These are phyloP conservation scores for Pecten maximus DNA, from an alignment of 2,888 invertebrate genomes.

Conservation along the genomic window DNA sequence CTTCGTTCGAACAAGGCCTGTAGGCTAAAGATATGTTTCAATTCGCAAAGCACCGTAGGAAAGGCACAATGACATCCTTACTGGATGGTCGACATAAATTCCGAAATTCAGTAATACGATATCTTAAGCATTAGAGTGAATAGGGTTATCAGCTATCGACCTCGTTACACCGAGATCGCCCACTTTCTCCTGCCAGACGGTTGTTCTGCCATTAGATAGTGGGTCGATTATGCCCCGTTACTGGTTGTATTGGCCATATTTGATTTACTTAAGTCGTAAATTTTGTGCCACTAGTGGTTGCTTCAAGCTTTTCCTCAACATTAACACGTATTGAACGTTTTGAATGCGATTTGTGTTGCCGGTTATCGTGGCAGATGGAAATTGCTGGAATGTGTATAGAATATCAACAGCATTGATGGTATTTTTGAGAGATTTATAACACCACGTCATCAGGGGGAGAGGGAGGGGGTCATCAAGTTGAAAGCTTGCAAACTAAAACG, in stretches of 20 bases:
- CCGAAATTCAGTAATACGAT: neutral
- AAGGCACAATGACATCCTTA: neutral
- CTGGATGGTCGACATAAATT: neutral
- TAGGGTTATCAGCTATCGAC: neutral
- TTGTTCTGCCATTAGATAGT: neutral
- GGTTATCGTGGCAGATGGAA: neutral
- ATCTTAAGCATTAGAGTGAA: neutral
- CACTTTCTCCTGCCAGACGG: neutral
- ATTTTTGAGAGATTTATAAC: neutral
- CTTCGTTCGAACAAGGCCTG: no score
- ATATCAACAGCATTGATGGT: neutral
- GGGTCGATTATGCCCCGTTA: neutral
- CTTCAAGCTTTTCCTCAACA: neutral
- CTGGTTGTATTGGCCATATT: constrained; percentile 8
- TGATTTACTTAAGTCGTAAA: neutral
- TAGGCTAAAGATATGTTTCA: no score
- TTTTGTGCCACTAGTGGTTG: neutral
- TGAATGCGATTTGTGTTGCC: neutral
- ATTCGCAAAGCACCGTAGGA: no score
- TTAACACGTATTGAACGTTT: neutral
- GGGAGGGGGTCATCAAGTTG: neutral
- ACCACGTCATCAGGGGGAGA: no score
- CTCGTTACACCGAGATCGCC: neutral
- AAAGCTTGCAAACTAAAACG: neutral
- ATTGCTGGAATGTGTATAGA: neutral